Base-by-base conservation (phyloP, 2,797 vertebrate species). In the Girardinus metallicus region DNA sequence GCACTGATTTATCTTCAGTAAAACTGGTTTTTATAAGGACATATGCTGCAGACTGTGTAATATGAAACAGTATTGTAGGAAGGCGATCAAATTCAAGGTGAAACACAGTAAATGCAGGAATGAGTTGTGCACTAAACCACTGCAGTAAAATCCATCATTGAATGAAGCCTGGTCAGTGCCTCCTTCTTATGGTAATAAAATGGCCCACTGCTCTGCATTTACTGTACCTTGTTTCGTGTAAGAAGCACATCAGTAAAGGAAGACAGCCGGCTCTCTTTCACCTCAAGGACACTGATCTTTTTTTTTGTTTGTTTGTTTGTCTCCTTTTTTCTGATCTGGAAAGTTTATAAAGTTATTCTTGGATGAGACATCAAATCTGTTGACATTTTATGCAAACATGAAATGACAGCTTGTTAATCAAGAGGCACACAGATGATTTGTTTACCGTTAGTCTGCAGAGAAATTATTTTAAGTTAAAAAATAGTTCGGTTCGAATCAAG, bases 151-250 rank as follows among this genome's bases (percentile, higher is more conserved):
- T 80, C 79, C 85, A 76, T 85, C 83, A 84, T 34, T 78, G 51
- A 84, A 81, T 51, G 64, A 83, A 51, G 68, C 51, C 70, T 82
- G 74, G 64, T 74, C 82, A 72, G 44, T 60, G 71, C 62, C 78
- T 71, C 75, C 26, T 43, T 86, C 70, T 31, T 73, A 80, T 41
- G 74, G 71, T 81, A 70, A 86, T 89, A 83, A 91, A 92, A 90
- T 26, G 71, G 76, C 55, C 75, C 77, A 83, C 73, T 77, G 76
- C 86, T 41, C 39, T 26, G 23, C 39, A 70, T 70, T 82, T 74
- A 79, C 41, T 71, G 78, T 44, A 26, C 77, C 82, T 83, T 82
- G 75, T 86, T 90, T 78, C 77, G 82, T 82, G 87, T 73, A 82
- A 75, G 76, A 84, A 75, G 66, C 76, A 68, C 1, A 85, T 86